Percentiles rank a stretch among this genome's conserved stretches.
Conservation (phyloP, 2,888 invertebrate genomes). For the Caenorhabditis becei region DNA sequence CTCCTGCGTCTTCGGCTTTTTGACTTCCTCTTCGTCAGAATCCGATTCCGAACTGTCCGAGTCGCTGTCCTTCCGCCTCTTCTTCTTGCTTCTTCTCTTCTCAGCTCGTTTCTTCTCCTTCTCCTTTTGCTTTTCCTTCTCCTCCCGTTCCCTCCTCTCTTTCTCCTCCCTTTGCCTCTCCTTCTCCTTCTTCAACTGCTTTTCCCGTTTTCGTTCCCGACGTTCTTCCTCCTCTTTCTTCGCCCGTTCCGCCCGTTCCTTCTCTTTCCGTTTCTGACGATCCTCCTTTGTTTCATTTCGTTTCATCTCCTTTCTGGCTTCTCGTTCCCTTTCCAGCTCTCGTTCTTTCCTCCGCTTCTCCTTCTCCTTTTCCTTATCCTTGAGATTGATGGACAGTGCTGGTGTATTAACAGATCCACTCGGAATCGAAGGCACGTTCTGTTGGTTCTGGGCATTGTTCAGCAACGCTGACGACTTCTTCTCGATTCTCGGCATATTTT, state of each 20-base stretch:
- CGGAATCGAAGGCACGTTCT: neutral
- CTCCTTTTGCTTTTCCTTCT: constrained; percentile 22
- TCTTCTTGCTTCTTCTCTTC: constrained; percentile 43
- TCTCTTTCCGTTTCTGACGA: constrained; percentile 38
- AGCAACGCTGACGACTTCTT: constrained; percentile 52
- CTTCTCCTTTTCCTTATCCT: constrained; percentile 54
- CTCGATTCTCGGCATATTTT: constrained; percentile 55
- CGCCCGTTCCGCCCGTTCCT: constrained; percentile 35
- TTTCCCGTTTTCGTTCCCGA: constrained; percentile 41
- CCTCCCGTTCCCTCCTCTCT: constrained; percentile 9
- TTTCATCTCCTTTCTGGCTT: constrained; percentile 49
- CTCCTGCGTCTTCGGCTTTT: constrained; percentile 50
- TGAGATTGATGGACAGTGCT: no score
- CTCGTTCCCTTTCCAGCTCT: constrained; percentile 38
- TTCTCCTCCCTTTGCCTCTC: constrained; percentile 21
- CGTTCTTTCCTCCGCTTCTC: constrained; percentile 22
- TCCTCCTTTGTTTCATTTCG: constrained; percentile 47
- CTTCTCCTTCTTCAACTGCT: constrained; percentile 31
- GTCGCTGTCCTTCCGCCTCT: constrained; percentile 20
- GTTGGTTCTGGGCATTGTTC: constrained; percentile 8
- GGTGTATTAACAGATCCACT: no score
- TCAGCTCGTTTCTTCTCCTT: constrained; percentile 36
- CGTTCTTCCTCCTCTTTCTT: constrained; percentile 46
- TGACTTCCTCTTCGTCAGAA: constrained; percentile 18
- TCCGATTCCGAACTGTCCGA: constrained; percentile 32